Evolutionary conservation across 30 jellyfish, hydroid and myxozoan species (phyloP), one percentile per base, ranked within the genome.

Genomic region (Turritopsis rubra): DNA sequence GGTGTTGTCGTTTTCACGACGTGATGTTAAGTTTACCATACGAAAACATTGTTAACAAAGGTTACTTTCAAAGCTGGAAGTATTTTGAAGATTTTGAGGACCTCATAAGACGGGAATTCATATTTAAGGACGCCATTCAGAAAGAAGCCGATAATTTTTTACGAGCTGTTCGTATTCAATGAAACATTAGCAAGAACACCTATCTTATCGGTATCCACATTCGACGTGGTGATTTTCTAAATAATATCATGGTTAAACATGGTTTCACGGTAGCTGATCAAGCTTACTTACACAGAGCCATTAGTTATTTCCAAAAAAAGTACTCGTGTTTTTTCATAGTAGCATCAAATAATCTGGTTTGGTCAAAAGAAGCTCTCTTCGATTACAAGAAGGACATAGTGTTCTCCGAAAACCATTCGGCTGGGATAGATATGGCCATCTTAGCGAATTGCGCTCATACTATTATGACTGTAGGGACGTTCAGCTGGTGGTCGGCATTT

Each of bases 401-500:
- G 22, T 60, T 60, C 21, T 60, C 22, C 0, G 73, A 60, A 0
- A 23, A 23, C 73, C 19, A 60, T 60, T 60, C 73, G 19, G 73
- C 73, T 21, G 73, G 21, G 21, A 31, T 21, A 18, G 81, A 72
- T 0, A 19, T 72, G 0, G 81, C 81, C 29, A 26, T 72, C n/a
- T n/a, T n/a, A n/a, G n/a, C n/a, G n/a, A n/a, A n/a, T n/a, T n/a
- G n/a, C n/a, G n/a, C n/a, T n/a, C n/a, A n/a, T n/a, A n/a, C n/a
- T n/a, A n/a, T n/a, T n/a, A n/a, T n/a, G n/a, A n/a, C n/a, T n/a
- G n/a, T n/a, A n/a, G n/a, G n/a, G n/a, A n/a, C n/a, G n/a, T n/a
- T n/a, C n/a, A n/a, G n/a, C n/a, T n/a, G n/a, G 18, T 72, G 81
- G 81, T 23, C 52, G 19, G 81, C 81, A 18, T 72, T 18, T 21